Evolutionary conservation across 2,888 invertebrate genomes (phyloP).

Genomic region (Petrolisthes manimaculis): DNA sequence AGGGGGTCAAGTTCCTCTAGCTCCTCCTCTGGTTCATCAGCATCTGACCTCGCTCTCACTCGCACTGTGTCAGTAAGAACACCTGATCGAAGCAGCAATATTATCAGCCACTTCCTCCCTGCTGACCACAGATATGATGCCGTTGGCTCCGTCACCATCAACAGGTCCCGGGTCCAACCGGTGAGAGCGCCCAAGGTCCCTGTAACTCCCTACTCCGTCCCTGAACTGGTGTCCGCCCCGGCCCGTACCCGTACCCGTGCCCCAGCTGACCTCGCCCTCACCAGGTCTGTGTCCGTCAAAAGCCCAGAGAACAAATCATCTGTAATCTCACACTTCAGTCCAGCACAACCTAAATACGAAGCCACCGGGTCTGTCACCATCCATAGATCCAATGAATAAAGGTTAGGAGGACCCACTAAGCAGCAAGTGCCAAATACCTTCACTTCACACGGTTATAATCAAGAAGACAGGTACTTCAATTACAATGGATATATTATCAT

Average conservation of each 20-base stretch:
- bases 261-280: slow-evolving; percentile 10
- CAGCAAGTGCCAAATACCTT: slow-evolving; percentile 8
- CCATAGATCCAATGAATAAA: background rate
- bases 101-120: slow-evolving; percentile 56
- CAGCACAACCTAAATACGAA: slow-evolving; percentile 48
- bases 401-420: background rate
- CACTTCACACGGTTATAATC: background rate
- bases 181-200: background rate
- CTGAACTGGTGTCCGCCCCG: background rate
- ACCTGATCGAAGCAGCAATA: slow-evolving; percentile 26
- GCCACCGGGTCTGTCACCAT: slow-evolving; percentile 55
- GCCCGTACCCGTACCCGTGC: background rate
- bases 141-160: slow-evolving; percentile 53
- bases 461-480: background rate
- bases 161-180: background rate
- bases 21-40: slow-evolving; percentile 11
- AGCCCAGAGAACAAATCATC: slow-evolving; percentile 17
- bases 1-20: background rate
- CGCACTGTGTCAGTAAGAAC: slow-evolving; percentile 44
- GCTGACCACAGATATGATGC: slow-evolving; percentile 58
- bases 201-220: background rate
- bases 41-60: slow-evolving; percentile 19
- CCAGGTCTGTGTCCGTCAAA: slow-evolving; percentile 39
- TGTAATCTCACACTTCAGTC: slow-evolving; percentile 47
- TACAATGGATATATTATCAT: background rate